Base-by-base conservation (phyloP, 2,888 invertebrate genomes). In the Cabera pusaria region DNA sequence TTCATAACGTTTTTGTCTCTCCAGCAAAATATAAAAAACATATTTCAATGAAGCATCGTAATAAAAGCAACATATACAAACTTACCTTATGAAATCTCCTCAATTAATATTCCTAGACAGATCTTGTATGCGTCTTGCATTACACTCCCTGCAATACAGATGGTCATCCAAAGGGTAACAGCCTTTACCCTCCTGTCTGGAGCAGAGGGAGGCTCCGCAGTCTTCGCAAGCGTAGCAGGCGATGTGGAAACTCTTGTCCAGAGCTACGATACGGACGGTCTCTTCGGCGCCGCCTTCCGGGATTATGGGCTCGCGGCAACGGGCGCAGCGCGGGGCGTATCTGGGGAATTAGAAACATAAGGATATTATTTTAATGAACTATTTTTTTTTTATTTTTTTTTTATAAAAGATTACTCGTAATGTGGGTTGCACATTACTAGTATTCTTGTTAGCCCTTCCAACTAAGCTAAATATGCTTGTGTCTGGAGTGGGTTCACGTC, bases 161-260 rank as follows among this genome's bases (percentile, higher is more conserved):
- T 98, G 98, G 59, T 95, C 96, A 69, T 99, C 99, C 3, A 99
- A 86, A 0, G 99, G 99, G 80, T 98, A 99, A 79, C 99, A 99
- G 3, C 98, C 98, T 7, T 96, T 91, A 0, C 98, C 98, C 77
- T 98, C 98, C 6, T 97, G 95, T 70, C 98, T 94, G 0, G 97
- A 97, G 5, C 97, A 97, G 19, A 99, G 87, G 5, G 96, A 91
- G 7, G 97, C 87, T 0, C 95, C 96, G 75, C 98, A 99, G 82
- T 98, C 98, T 93, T 97, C 97, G 68, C 97, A 98, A 57, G 96
- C 95, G 77, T 98, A 99, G 75, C 98, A 99, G 26, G 94, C 93
- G 23, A 98, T 95, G 79, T 99, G 99, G 82, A 98, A 99, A 75
- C 97, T 98, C 59, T 96, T 94, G 80, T 99, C 99, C 48, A 99